Evolutionary conservation across 2,888 invertebrate genomes (phyloP).

Genomic region (Drosophila vallismaia): DNA sequence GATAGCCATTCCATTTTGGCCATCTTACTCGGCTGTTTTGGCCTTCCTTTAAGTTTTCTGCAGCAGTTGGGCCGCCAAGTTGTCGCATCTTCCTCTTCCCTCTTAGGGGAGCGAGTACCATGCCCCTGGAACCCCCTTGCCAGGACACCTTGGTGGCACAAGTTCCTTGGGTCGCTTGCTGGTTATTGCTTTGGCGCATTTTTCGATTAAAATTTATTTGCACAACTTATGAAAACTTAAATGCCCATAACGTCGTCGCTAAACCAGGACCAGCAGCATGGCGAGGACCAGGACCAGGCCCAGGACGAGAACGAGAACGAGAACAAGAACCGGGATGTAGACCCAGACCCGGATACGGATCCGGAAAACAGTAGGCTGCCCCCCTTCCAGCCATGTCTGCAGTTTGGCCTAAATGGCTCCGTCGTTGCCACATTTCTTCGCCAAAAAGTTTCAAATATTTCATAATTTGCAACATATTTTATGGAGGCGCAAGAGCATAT

Average conservation of each 20-base stretch:
- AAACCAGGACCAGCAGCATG: slow-evolving; percentile 47
- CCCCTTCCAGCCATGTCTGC: neutral
- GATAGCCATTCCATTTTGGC: slow-evolving; percentile 16
- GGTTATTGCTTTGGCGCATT: slow-evolving; percentile 70
- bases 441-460: slow-evolving; percentile 72
- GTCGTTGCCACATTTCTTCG: slow-evolving; percentile 35
- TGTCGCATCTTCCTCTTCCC: slow-evolving; percentile 9
- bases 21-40: slow-evolving; percentile 9
- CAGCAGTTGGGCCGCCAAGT: slow-evolving; percentile 22
- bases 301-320: neutral
- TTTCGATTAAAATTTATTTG: slow-evolving; percentile 78
- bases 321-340: no score
- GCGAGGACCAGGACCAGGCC: slow-evolving; percentile 12
- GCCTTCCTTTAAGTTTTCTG: slow-evolving; percentile 1
- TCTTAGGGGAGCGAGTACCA: neutral
- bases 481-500: slow-evolving; percentile 58
- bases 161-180: slow-evolving; percentile 18
- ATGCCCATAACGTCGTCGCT: slow-evolving; percentile 67
- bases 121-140: neutral
- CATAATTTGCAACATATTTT: slow-evolving; percentile 77
- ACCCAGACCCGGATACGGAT: neutral
- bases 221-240: slow-evolving; percentile 78
- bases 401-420: slow-evolving; percentile 33
- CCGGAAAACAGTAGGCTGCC: neutral
- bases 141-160: neutral